A percentile compares a stretch with the other conserved stretches of the same genome.
Evolutionary conservation across 2,888 invertebrate species (phyloP).

Genomic region (Flabesymbios commensalis): DNA sequence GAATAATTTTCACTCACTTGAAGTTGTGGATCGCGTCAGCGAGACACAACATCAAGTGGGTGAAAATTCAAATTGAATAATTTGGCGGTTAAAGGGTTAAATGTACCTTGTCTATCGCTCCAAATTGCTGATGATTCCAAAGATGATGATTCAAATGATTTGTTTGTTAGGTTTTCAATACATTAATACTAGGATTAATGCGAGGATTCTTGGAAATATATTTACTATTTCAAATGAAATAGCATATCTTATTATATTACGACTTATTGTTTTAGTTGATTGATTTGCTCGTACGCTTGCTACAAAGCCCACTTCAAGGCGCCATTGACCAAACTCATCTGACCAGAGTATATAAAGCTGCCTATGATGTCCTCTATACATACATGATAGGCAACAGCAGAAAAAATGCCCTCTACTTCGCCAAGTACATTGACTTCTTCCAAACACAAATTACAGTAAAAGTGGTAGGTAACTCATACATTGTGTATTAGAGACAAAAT

Average conservation of each 20-base stretch:
- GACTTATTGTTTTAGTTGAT: slow-evolving; percentile 52
- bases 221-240: not conserved
- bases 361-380: slow-evolving; percentile 59
- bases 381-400: slow-evolving; percentile 62
- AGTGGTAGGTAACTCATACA: slow-evolving; percentile 39
- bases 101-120: no score
- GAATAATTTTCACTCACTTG: no score
- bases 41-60: no score
- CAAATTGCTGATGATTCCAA: no score
- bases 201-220: no score
- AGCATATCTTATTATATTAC: not conserved
- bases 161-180: no score
- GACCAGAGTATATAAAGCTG: slow-evolving; percentile 58
- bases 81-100: no score
- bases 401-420: slow-evolving; percentile 62
- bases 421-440: slow-evolving; percentile 62
- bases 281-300: slow-evolving; percentile 57
- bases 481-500: not conserved
- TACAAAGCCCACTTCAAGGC: slow-evolving; percentile 54
- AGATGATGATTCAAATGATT: no score
- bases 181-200: no score
- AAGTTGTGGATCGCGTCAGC: no score
- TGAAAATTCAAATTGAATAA: no score
- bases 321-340: slow-evolving; percentile 56
- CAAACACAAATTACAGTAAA: slow-evolving; percentile 61